These are phyloP conservation scores for Cassiopea andromeda DNA, from an alignment of 30 jellyfish, hydroid and myxozoan genomes.

Conservation along the genomic window DNA sequence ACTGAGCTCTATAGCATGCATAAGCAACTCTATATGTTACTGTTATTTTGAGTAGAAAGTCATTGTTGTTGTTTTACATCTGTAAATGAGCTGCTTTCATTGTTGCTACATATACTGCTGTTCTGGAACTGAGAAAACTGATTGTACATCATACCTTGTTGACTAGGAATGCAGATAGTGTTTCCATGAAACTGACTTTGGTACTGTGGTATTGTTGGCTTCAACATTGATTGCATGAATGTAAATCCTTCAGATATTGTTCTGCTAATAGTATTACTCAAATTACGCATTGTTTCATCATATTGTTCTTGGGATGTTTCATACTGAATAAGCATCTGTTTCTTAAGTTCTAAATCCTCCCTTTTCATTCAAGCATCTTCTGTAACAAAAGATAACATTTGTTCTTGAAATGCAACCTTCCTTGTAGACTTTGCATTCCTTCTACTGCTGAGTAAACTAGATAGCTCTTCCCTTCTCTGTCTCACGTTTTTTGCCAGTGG, in stretches of 20 bases:
- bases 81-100: background rate
- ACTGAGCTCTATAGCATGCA: background rate
- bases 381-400: background rate
- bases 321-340: background rate
- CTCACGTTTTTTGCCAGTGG: slow-evolving; percentile 11
- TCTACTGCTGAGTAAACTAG: slow-evolving; percentile 6
- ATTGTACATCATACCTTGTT: background rate
- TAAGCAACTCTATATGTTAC: background rate
- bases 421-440: slow-evolving; percentile 9
- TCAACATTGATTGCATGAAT: background rate
- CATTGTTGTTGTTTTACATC: background rate
- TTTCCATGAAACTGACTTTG: background rate
- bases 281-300: background rate
- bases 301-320: slow-evolving; percentile 16
- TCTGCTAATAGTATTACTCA: slow-evolving; percentile 15
- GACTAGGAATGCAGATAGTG: background rate
- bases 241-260: slow-evolving; percentile 21
- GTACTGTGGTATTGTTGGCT: background rate
- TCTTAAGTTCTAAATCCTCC: slow-evolving; percentile 20
- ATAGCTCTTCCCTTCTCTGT: slow-evolving; percentile 12
- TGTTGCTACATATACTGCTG: background rate
- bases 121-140: background rate
- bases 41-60: background rate
- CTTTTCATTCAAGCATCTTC: slow-evolving; percentile 2
- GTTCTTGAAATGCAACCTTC: slow-evolving; percentile 25